Conservation (phyloP, 2,797 vertebrate species). For the Echiichthys vipera region DNA sequence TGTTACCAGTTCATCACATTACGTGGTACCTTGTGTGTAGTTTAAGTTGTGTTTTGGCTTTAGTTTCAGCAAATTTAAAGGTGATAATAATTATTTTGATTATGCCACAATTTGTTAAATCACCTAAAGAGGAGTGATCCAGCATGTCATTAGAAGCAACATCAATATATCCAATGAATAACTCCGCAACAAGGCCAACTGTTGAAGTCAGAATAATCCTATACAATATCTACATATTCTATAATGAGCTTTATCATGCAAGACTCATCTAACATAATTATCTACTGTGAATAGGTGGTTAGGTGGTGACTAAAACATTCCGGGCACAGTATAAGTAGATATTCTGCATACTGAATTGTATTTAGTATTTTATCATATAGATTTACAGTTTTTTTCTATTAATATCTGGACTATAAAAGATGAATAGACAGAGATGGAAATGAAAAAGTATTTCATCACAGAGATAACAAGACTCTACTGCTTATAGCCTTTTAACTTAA, state of each 20-base stretch:
- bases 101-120: background rate
- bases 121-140: background rate
- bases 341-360: slow-evolving; percentile 1
- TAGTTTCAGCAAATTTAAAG: background rate
- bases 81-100: background rate
- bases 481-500: slow-evolving; percentile 63
- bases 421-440: slow-evolving; percentile 30
- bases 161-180: background rate
- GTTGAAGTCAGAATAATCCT: background rate
- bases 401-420: slow-evolving; percentile 25
- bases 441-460: slow-evolving; percentile 68
- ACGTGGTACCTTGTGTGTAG: background rate
- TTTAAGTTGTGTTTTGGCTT: background rate
- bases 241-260: slow-evolving; percentile 7
- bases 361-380: background rate
- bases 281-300: background rate
- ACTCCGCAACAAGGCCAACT: background rate
- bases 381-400: slow-evolving; percentile 30
- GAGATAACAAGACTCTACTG: slow-evolving; percentile 27
- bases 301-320: background rate
- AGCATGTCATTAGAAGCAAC: background rate
- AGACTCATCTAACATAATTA: background rate
- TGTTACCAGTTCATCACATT: background rate
- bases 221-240: background rate
- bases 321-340: background rate